These are phyloP conservation scores for Parasteatoda lunata DNA, from an alignment of 2,888 invertebrate species.

Conservation along the genomic window DNA sequence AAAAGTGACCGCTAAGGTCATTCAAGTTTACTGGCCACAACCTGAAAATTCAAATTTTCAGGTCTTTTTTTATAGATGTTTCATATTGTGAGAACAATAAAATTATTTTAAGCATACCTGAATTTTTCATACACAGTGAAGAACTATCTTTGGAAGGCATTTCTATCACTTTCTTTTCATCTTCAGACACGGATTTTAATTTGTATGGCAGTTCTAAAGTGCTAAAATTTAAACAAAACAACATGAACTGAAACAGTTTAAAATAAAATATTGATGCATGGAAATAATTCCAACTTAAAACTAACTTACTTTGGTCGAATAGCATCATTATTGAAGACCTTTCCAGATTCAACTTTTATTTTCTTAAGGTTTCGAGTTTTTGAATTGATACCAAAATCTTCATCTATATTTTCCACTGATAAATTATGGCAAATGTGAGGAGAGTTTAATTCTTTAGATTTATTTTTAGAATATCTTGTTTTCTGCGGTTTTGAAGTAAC, in stretches of 20 bases:
- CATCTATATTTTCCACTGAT: constrained; percentile 18
- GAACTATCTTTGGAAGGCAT: constrained; percentile 16
- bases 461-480: constrained; percentile 47
- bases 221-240: constrained; percentile 21
- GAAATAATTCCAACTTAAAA: neutral
- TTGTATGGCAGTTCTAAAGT: constrained; percentile 68
- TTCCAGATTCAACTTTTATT: constrained; percentile 64
- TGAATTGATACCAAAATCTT: constrained; percentile 60
- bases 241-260: too few species aligned
- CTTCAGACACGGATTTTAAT: constrained; percentile 39
- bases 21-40: too few species aligned
- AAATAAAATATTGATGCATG: neutral
- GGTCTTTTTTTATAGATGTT: too few species aligned
- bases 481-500: constrained; percentile 52
- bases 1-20: too few species aligned
- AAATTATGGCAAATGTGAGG: neutral
- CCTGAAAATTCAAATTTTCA: too few species aligned
- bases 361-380: constrained; percentile 67
- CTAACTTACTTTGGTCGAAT: constrained; percentile 59
- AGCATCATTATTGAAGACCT: constrained; percentile 63
- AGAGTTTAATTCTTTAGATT: constrained; percentile 40
- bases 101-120: constrained; percentile 30
- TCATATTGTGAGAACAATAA: too few species aligned
- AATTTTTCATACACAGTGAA: constrained; percentile 21
- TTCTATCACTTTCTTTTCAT: constrained; percentile 42